A percentile compares a stretch with the other conserved stretches of the same genome.
Evolutionary conservation across 2,888 invertebrate genomes (phyloP).

Genomic region (Chaetogeoica ovagalla): DNA sequence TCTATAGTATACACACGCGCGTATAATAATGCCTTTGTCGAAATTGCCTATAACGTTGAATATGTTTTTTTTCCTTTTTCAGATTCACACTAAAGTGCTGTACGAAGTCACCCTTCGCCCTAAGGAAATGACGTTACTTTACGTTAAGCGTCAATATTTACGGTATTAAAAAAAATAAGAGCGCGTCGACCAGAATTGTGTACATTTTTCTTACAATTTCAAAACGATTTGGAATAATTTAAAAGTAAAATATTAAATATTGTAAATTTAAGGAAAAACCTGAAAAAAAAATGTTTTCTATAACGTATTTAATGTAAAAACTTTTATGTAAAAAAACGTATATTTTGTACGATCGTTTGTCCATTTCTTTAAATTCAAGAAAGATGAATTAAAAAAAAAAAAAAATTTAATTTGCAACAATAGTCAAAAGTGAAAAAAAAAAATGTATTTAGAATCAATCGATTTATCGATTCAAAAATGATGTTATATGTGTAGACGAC

Average conservation of each 20-base stretch:
- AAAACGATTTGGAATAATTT: background rate
- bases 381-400: no score
- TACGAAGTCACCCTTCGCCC: background rate
- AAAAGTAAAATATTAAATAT: background rate
- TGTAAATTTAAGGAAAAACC: no score
- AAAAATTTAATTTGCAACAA: no score
- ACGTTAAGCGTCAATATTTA: constrained; percentile 2
- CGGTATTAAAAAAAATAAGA: background rate
- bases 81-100: constrained; percentile 1
- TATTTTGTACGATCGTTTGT: no score
- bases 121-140: background rate
- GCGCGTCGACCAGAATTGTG: background rate
- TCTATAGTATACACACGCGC: background rate
- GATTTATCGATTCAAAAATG: no score
- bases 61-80: constrained; percentile 2
- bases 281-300: no score
- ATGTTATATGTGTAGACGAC: no score
- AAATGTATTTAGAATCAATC: no score
- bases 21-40: background rate
- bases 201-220: background rate
- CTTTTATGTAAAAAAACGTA: no score
- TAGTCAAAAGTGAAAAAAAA: no score
- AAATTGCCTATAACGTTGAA: constrained; percentile 25
- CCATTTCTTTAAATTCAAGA: no score
- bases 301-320: no score